A percentile compares a stretch with the other conserved stretches of the same genome.
Conservation (phyloP, 2,113 vertebrate genomes). For the Poeciliopsis turrubarensis region DNA sequence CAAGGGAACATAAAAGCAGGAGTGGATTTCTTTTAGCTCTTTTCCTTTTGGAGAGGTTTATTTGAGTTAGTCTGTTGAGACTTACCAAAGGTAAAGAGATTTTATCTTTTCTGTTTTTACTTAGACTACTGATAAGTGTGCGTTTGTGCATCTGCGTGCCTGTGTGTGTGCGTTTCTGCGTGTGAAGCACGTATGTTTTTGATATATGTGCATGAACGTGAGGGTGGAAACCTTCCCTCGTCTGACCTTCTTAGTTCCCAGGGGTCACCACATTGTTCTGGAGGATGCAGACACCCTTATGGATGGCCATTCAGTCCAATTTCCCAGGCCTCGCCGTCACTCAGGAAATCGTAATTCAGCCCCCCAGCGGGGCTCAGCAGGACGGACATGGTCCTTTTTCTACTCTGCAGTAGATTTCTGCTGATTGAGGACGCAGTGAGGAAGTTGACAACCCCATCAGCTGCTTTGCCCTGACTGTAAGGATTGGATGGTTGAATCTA, state of each 20-base stretch:
- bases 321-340: conserved; percentile 65
- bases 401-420: conserved; percentile 43
- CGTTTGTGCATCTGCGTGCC: background rate
- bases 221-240: conserved; percentile 70
- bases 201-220: conserved; percentile 22
- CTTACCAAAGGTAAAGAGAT: background rate
- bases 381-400: conserved; percentile 38
- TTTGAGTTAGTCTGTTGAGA: background rate
- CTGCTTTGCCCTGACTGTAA: conserved; percentile 40
- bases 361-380: conserved; percentile 49
- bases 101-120: background rate
- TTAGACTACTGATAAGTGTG: background rate
- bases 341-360: conserved; percentile 78
- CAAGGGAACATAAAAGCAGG: conserved; percentile 2
- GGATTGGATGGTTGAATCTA: conserved; percentile 56
- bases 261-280: conserved; percentile 74
- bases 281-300: conserved; percentile 76
- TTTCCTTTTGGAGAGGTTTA: background rate
- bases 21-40: background rate
- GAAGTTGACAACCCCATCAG: conserved; percentile 53
- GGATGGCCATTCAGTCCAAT: conserved; percentile 59
- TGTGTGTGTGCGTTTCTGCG: background rate
- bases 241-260: conserved; percentile 63
- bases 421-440: conserved; percentile 71
- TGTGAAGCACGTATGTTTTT: conserved; percentile 8